Evolutionary conservation across 2,797 vertebrate genomes (phyloP), one percentile per base, ranked within the genome.

Genomic region (Urocyon cinereoargenteus): DNA sequence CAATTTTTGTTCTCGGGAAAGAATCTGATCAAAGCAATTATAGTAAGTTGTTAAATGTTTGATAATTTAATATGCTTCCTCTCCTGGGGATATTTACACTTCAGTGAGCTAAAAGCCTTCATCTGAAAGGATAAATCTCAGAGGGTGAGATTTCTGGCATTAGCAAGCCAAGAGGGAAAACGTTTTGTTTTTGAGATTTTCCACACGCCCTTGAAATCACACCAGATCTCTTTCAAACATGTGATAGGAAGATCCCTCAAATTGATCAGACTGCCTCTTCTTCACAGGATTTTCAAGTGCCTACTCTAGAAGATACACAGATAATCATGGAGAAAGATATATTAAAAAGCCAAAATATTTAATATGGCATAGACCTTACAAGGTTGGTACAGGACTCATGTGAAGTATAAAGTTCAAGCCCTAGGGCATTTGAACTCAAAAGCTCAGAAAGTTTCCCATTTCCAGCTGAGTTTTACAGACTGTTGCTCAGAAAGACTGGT

Each of bases 51-150:
- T 79, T 91, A 94, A 96, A 94, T 86, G 90, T 84, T 89, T 96
- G 51, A 92, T 94, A 34, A 94, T 88, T 94, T 96, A 83, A 86
- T 90, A 81, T 95, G 53, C 57, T 86, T 97, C 12, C 18, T 92
- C 79, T 93, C 75, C 57, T 90, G 34, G 28, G 77, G 10, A 85
- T 93, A 96, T 93, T 97, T 96, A 83, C 14, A 92, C 28, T 96
- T 88, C 51, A 77, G 57, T 53, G 51, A 86, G 36, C 31, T 88
- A 86, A 97, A 93, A 45, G 1, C 61, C 55, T 86, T 93, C 85
- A 92, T 92, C 78, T 24, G 68, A 68, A 87, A 91, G 18, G 40
- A 86, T 85, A 68, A 28, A 75, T 70, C 78, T 53, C 31, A 79
- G 88, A 96, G 14, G 21, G 26, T 57, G 18, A 21, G 11, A 75